A percentile compares a stretch with the other conserved stretches of the same genome.
phyloP scores from a whole-genome alignment of 1,140 invertebrate species.

The Euschistus heros region DNA sequence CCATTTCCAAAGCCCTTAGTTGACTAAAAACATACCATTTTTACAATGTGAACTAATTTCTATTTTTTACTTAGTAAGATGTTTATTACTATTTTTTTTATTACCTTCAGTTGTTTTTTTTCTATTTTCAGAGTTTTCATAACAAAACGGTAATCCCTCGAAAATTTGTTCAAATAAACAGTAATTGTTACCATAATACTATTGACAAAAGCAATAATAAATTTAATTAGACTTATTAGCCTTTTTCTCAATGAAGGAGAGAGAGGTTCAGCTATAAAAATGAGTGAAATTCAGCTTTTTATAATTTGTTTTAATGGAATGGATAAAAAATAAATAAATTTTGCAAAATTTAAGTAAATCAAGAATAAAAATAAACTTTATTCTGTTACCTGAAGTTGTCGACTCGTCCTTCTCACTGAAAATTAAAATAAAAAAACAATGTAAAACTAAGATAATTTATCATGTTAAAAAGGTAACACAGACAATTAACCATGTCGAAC shows the following conservation, averaged over 20 bases:
- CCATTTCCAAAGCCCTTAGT: conserved; percentile 57
- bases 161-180: conserved; percentile 72
- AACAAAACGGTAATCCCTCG: conserved; percentile 86
- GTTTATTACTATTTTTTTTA: neutral
- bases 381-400: too few relatives aligned
- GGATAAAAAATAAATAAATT: too few relatives aligned
- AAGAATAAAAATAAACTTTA: too few relatives aligned
- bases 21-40: conserved; percentile 40
- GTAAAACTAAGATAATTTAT: too few relatives aligned
- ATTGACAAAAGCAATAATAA: conserved; percentile 59
- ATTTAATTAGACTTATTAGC: conserved; percentile 35
- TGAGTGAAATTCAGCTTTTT: too few relatives aligned
- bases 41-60: neutral
- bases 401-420: too few relatives aligned
- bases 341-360: too few relatives aligned
- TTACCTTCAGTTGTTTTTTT: conserved; percentile 75
- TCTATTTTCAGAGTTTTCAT: conserved; percentile 63
- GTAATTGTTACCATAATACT: conserved; percentile 83
- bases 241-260: conserved; percentile 5
- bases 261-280: neutral
- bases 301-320: too few relatives aligned
- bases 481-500: too few relatives aligned
- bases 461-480: too few relatives aligned
- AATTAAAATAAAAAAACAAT: too few relatives aligned
- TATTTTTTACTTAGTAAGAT: neutral